Conservation (phyloP, 2,113 vertebrate genomes). For the Grantiella picta region DNA sequence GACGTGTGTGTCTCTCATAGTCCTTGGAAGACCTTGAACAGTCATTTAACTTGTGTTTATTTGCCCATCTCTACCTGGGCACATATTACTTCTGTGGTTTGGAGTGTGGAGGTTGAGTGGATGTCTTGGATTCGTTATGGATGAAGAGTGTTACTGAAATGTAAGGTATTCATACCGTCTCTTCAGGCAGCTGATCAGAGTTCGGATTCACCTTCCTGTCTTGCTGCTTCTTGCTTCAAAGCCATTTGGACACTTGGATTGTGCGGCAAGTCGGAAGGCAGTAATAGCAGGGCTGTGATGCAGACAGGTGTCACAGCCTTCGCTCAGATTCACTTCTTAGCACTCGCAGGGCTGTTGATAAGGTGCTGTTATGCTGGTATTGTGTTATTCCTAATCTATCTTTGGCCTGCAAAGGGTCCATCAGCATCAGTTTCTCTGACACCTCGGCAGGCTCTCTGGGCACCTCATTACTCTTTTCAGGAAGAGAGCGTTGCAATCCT, state of each 20-base stretch:
- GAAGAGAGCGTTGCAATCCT: not conserved
- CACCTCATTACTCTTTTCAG: conserved; percentile 17
- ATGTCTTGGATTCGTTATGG: not conserved
- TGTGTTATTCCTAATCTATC: conserved; percentile 24
- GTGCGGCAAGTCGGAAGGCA: not conserved
- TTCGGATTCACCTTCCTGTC: conserved; percentile 7
- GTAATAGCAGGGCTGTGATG: not conserved
- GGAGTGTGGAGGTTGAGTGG: conserved; percentile 4
- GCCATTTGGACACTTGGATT: not conserved
- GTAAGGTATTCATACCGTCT: not conserved
- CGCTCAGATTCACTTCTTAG: not conserved
- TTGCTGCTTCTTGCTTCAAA: conserved; percentile 22
- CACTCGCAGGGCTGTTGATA: not conserved
- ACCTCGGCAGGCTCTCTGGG: not conserved
- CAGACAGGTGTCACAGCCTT: not conserved
- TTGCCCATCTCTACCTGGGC: conserved; percentile 15
- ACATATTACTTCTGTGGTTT: conserved; percentile 39
- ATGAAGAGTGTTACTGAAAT: not conserved
- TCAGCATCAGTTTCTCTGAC: conserved; percentile 14
- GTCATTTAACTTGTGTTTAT: conserved; percentile 38
- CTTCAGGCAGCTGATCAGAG: not conserved
- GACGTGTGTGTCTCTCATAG: not conserved
- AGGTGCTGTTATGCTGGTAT: not conserved
- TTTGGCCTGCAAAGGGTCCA: conserved; percentile 3
- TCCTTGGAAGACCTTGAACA: conserved; percentile 54